Evolutionary conservation across 2,888 invertebrate genomes (phyloP), one percentile per base, ranked within the genome.

Genomic region (Rotaria socialis): DNA sequence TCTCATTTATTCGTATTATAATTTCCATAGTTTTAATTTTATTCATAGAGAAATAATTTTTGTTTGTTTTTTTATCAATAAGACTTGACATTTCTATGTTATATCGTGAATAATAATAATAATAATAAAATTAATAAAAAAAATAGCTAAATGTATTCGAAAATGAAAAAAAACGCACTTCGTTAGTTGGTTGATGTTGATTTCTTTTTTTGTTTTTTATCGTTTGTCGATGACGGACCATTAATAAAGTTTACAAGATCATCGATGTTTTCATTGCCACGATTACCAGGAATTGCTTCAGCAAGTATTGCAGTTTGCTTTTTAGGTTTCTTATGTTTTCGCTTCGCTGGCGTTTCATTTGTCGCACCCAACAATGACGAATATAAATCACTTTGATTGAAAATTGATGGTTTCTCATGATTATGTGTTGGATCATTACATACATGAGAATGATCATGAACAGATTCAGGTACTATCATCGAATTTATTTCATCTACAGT

Each of bases 171-270:
- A n/a, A 80, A 11, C n/a, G 47, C 2, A 24, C 0, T 2, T 24
- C 47, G 22, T 35, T 80, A 80, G 10, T 80, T 67, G 16, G 67
- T 67, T 67, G 67, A 47, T 47, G 67, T 19, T 6, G 67, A 35
- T 16, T 67, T 67, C 7, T 67, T 67, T 4, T 67, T 67, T 35
- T 67, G 67, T 67, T 67, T 67, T 19, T 67, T 67, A 67, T 35
- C 35, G 19, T 35, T 67, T 47, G 19, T 7, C 16, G 80, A 47
- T n/a, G 80, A 24, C n/a, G 43, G n/a, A 80, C 47, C 35, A 14
- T 80, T 47, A 47, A 80, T 80, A 80, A 80, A 80, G 2, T 80
- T 80, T 10, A 80, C 11, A 7, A 80, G n/a, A 80, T 80, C 80
- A 80, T 80, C 80, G n/a, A 80, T 80, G 47, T 80, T 80, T 47